phyloP scores from a whole-genome alignment of 2,113 vertebrate species.

The Coreoperca whiteheadi region DNA sequence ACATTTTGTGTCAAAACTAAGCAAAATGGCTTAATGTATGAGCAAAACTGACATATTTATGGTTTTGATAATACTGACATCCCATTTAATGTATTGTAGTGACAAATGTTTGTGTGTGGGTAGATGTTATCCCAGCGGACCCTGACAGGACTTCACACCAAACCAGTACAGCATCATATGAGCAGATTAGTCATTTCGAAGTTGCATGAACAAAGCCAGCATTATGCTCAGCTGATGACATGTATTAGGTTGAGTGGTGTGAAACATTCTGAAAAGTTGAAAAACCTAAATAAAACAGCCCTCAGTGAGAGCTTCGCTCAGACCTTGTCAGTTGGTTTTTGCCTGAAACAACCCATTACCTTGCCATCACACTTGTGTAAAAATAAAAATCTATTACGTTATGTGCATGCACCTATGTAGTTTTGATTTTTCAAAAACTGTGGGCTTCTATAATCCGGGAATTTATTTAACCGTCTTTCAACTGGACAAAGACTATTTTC shows the following conservation, averaged over 20 bases:
- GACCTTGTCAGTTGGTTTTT: not conserved
- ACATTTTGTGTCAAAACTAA: not conserved
- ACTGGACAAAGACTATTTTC: not conserved
- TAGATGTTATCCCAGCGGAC: not conserved
- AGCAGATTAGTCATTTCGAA: slow-evolving; percentile 3
- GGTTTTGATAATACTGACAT: not conserved
- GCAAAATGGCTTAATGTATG: not conserved
- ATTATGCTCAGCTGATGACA: not conserved
- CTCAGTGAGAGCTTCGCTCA: not conserved
- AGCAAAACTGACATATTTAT: not conserved
- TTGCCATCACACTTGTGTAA: not conserved
- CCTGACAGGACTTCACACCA: not conserved
- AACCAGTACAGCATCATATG: not conserved
- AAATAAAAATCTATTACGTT: too few relatives aligned
- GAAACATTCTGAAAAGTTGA: not conserved
- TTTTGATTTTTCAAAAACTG: not conserved
- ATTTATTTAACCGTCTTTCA: not conserved
- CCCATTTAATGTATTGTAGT: not conserved
- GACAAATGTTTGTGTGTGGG: not conserved
- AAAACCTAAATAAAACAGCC: not conserved
- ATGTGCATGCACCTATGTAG: not conserved
- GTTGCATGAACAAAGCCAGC: not conserved
- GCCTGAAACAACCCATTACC: not conserved
- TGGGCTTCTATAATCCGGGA: not conserved
- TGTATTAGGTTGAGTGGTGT: not conserved